Evolutionary conservation across 2,888 invertebrate genomes (phyloP).

Genomic region (Agapetus fuscipes): DNA sequence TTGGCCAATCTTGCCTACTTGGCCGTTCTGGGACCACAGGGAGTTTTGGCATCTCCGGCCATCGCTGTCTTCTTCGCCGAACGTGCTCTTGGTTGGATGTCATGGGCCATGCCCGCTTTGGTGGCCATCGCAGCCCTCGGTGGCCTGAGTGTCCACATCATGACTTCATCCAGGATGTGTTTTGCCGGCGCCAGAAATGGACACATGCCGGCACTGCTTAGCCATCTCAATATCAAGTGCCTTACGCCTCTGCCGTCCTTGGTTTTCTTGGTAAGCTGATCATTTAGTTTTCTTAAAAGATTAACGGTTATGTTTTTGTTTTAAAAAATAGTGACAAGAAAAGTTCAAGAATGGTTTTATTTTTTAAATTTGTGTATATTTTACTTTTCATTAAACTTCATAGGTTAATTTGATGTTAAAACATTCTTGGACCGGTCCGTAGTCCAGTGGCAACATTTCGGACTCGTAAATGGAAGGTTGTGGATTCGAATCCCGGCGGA

Average conservation of each 20-base stretch:
- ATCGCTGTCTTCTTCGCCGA: constrained; percentile 91
- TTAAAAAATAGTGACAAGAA: too few relatives aligned
- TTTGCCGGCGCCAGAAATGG: constrained; percentile 87
- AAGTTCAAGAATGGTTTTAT: too few relatives aligned
- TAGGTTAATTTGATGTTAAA: too few relatives aligned
- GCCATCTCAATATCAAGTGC: constrained; percentile 66
- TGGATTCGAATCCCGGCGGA: too few relatives aligned
- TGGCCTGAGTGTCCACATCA: constrained; percentile 88
- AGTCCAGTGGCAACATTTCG: too few relatives aligned
- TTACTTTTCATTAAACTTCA: too few relatives aligned
- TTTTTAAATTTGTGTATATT: too few relatives aligned
- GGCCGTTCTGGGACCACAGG: constrained; percentile 71
- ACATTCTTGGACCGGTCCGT: too few relatives aligned
- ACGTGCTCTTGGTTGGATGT: constrained; percentile 60
- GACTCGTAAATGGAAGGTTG: too few relatives aligned
- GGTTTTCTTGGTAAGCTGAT: constrained; percentile 72
- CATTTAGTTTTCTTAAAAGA: too few relatives aligned
- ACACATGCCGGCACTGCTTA: constrained; percentile 73
- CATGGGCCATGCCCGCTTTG: constrained; percentile 80
- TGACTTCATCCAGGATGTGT: constrained; percentile 89
- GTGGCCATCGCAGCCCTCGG: constrained; percentile 91
- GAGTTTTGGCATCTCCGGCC: constrained; percentile 82
- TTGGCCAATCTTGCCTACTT: constrained; percentile 84
- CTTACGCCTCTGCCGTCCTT: constrained; percentile 74
- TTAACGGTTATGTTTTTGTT: too few relatives aligned